These are phyloP conservation scores for Zygaena filipendulae DNA, from an alignment of 2,888 invertebrate species.

Conservation along the genomic window DNA sequence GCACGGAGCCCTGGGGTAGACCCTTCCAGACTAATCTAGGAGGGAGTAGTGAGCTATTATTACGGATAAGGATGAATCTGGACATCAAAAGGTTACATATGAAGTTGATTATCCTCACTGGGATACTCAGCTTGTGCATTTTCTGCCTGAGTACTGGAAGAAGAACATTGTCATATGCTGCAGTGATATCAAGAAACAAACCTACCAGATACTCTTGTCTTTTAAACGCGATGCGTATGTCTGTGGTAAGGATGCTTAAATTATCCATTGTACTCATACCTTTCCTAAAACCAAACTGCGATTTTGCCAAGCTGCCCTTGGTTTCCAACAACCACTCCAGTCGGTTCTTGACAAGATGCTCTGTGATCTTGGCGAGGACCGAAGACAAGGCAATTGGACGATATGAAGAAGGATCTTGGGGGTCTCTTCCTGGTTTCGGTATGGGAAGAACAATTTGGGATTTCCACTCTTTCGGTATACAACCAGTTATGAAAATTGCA, in stretches of 20 bases:
- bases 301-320: background rate
- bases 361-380: conserved; percentile 7
- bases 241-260: background rate
- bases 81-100: conserved; percentile 3
- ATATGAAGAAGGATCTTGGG: conserved; percentile 4
- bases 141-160: no score
- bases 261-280: background rate
- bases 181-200: conserved; percentile 16
- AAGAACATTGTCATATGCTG: no score
- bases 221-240: background rate
- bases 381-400: conserved; percentile 14
- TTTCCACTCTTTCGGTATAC: conserved; percentile 10
- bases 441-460: conserved; percentile 10
- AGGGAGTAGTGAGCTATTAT: conserved; percentile 1
- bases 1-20: conserved; percentile 16
- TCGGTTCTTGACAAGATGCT: conserved; percentile 13
- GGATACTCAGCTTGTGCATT: no score
- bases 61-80: conserved; percentile 1
- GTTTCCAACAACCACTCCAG: no score
- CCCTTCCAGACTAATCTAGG: conserved; percentile 13
- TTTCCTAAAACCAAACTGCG: conserved; percentile 3
- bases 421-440: conserved; percentile 8
- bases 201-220: no score
- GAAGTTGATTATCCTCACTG: conserved; percentile 11
- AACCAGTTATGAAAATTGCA: conserved; percentile 2